Percentiles rank a stretch among this genome's conserved stretches.
Conservation (phyloP, 2,888 invertebrate species). For the Dryobotodes eremita region DNA sequence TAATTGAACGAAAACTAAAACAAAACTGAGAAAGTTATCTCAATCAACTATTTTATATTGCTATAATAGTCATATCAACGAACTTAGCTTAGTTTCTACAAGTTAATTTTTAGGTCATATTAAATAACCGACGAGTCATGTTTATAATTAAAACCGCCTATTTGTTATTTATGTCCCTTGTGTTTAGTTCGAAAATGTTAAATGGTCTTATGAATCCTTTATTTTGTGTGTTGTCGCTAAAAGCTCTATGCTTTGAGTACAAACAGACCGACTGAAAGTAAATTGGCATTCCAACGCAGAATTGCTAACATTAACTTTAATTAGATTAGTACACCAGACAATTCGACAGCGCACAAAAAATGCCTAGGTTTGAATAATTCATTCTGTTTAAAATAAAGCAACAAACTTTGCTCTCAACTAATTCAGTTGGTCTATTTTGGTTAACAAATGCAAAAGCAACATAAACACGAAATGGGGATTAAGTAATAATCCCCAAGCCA, state of each 20-base stretch:
- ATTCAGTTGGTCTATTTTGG: conserved; percentile 67
- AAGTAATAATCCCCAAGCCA: conserved; percentile 45
- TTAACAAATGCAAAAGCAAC: conserved; percentile 70
- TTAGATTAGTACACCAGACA: conserved; percentile 39
- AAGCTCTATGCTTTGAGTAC: conserved; percentile 38
- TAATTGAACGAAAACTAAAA: conserved; percentile 14
- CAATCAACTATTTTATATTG: background rate
- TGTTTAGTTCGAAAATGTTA: conserved; percentile 53
- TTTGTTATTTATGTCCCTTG: conserved; percentile 62
- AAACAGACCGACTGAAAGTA: conserved; percentile 32
- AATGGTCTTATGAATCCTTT: conserved; percentile 37
- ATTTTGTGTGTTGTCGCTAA: conserved; percentile 38
- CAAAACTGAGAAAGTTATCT: background rate
- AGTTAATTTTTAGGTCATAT: conserved; percentile 20
- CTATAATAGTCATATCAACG: background rate
- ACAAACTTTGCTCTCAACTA: conserved; percentile 62
- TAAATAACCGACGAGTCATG: conserved; percentile 67
- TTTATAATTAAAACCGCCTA: conserved; percentile 70
- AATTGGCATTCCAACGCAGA: conserved; percentile 42
- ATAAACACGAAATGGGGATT: conserved; percentile 66
- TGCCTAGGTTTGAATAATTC: conserved; percentile 53
- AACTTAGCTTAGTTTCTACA: background rate
- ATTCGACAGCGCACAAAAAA: conserved; percentile 46
- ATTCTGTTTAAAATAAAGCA: conserved; percentile 42
- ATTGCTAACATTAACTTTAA: conserved; percentile 45